phyloP scores from a whole-genome alignment of 2,888 invertebrate genomes.

The Lottia scabra region DNA sequence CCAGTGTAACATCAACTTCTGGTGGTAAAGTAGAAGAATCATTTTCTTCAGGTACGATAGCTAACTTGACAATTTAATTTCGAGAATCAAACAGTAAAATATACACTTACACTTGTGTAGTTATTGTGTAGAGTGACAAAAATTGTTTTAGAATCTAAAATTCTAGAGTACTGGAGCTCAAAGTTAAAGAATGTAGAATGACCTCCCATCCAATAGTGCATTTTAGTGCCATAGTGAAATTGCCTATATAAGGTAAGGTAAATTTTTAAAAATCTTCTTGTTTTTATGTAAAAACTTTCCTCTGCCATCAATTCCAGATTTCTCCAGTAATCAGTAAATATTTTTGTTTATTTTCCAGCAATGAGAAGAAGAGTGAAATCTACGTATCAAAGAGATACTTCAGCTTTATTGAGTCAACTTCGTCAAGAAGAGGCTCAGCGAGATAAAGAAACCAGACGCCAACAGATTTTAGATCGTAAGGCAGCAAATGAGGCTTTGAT shows the following conservation, averaged over 20 bases:
- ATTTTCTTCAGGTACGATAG: not conserved
- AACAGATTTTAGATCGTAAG: slow-evolving; percentile 65
- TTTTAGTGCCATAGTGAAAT: too few relatives aligned
- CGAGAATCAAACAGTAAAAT: too few relatives aligned
- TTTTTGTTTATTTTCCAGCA: slow-evolving; percentile 29
- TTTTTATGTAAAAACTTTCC: too few relatives aligned
- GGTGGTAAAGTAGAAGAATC: slow-evolving; percentile 34
- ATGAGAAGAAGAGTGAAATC: slow-evolving; percentile 48
- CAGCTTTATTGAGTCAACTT: slow-evolving; percentile 65
- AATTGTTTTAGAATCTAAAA: too few relatives aligned
- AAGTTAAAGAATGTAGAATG: too few relatives aligned
- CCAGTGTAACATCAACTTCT: slow-evolving; percentile 61
- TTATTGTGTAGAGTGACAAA: too few relatives aligned
- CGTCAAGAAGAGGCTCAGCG: slow-evolving; percentile 65
- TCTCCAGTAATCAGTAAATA: not conserved
- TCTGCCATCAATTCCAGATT: not conserved
- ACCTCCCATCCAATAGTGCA: too few relatives aligned
- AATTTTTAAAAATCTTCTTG: too few relatives aligned
- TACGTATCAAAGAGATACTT: slow-evolving; percentile 56
- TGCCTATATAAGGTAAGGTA: too few relatives aligned
- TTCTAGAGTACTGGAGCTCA: too few relatives aligned
- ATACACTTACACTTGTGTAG: too few relatives aligned
- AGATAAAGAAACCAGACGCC: slow-evolving; percentile 59
- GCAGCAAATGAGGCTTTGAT: slow-evolving; percentile 69
- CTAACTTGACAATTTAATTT: too few relatives aligned